Conservation (phyloP, 2,113 vertebrate genomes). For the Oryzias javanicus region DNA sequence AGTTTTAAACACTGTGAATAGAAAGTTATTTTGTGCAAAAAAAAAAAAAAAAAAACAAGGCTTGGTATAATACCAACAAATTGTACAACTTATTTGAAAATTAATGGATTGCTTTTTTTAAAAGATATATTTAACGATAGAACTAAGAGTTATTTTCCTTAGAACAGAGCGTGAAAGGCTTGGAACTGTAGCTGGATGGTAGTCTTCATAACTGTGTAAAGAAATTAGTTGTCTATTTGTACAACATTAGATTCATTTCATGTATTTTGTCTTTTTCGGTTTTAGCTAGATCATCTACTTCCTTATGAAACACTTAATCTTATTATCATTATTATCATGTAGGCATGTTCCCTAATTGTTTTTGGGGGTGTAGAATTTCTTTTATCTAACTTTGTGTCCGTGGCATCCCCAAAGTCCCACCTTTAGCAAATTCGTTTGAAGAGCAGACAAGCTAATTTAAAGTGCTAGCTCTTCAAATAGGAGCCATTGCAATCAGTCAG, state of each 20-base stretch:
- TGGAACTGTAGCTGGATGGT: constrained; percentile 66
- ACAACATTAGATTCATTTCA: constrained; percentile 54
- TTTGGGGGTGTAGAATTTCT: neutral
- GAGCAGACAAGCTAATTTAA: too few species aligned
- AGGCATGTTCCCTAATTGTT: constrained; percentile 36
- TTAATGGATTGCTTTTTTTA: constrained; percentile 46
- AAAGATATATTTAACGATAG: constrained; percentile 56
- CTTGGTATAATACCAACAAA: constrained; percentile 41
- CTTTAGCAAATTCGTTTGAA: too few species aligned
- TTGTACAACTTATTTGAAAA: constrained; percentile 54
- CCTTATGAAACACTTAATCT: constrained; percentile 24
- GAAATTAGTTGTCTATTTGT: constrained; percentile 67
- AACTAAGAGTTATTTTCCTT: constrained; percentile 62
- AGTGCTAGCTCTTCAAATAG: too few species aligned
- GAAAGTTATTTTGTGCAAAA: constrained; percentile 45
- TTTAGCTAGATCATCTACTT: constrained; percentile 33
- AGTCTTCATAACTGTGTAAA: constrained; percentile 53
- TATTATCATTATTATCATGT: constrained; percentile 26
- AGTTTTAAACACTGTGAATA: constrained; percentile 77
- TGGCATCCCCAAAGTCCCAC: constrained; percentile 2
- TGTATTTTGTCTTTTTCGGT: constrained; percentile 46
- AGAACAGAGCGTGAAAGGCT: constrained; percentile 57
- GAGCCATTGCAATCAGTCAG: too few species aligned
- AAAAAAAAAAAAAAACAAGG: constrained; percentile 6
- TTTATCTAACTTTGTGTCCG: constrained; percentile 23